These are phyloP conservation scores for Pristionchus fissidentatus DNA, from an alignment of 2,888 invertebrate species.

Conservation along the genomic window DNA sequence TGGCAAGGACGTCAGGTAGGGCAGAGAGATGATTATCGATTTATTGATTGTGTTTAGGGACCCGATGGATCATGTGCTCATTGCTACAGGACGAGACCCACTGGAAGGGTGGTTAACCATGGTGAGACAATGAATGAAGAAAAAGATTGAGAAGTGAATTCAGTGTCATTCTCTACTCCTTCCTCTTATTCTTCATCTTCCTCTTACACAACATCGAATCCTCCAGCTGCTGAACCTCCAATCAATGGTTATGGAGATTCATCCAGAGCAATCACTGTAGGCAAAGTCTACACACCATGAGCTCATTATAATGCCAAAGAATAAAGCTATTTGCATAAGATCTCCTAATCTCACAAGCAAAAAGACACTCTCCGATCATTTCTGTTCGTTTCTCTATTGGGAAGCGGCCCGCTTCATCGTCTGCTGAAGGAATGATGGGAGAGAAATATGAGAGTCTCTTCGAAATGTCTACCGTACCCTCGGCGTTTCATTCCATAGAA, in stretches of 20 bases:
- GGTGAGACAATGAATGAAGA: background rate
- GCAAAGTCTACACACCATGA: no score
- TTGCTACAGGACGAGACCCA: constrained; percentile 5
- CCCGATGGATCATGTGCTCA: constrained; percentile 10
- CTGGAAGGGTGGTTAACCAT: background rate
- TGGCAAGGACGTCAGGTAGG: constrained; percentile 26
- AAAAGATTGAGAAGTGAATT: background rate
- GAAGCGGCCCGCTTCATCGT: background rate
- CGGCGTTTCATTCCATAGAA: constrained; percentile 6
- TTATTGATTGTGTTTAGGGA: constrained; percentile 21
- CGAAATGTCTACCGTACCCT: constrained; percentile 28
- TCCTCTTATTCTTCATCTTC: background rate
- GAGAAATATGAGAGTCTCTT: background rate
- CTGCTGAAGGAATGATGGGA: background rate
- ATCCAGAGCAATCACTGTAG: background rate
- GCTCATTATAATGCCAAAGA: background rate
- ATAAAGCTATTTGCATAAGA: constrained; percentile 22
- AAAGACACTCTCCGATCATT: background rate
- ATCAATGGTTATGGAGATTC: background rate
- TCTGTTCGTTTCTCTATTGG: background rate
- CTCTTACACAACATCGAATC: constrained; percentile 6
- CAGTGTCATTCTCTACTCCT: background rate
- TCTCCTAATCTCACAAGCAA: background rate
- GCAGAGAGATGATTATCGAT: background rate
- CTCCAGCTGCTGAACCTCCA: constrained; percentile 34